A percentile compares a stretch with the other conserved stretches of the same genome.
Conservation (phyloP, 2,888 invertebrate species). For the Antitype chi region DNA sequence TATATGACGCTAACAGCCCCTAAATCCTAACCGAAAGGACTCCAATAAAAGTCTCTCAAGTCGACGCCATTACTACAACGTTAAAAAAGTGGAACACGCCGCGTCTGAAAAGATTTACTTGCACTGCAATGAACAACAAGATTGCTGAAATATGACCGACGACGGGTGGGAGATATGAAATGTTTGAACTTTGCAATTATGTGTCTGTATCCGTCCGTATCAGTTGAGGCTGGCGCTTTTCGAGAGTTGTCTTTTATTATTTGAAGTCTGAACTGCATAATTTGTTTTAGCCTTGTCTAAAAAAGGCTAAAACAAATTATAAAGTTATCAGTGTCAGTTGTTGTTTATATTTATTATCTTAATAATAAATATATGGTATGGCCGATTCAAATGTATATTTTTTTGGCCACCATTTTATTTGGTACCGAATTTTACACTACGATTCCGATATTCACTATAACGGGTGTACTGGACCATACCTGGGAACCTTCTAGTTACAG, state of each 20-base stretch:
- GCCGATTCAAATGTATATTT: too few relatives aligned
- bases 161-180: constrained; percentile 51
- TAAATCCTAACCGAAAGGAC: constrained; percentile 80
- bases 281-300: background rate
- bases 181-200: constrained; percentile 56
- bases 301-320: too few relatives aligned
- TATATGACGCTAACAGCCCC: constrained; percentile 79
- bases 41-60: constrained; percentile 79
- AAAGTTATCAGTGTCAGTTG: too few relatives aligned
- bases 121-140: constrained; percentile 53
- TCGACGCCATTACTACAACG: constrained; percentile 68
- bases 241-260: constrained; percentile 36
- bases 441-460: too few relatives aligned
- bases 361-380: too few relatives aligned
- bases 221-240: constrained; percentile 29
- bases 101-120: constrained; percentile 63
- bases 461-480: too few relatives aligned
- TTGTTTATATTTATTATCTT: too few relatives aligned
- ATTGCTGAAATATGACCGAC: constrained; percentile 59
- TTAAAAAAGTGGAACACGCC: constrained; percentile 65
- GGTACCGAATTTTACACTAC: too few relatives aligned
- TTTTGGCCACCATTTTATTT: too few relatives aligned
- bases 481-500: too few relatives aligned
- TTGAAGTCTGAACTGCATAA: background rate
- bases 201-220: constrained; percentile 31